A percentile compares a stretch with the other conserved stretches of the same genome.
These are phyloP conservation scores for Bombus confusus DNA, from an alignment of 1,140 invertebrate genomes.

Conservation along the genomic window DNA sequence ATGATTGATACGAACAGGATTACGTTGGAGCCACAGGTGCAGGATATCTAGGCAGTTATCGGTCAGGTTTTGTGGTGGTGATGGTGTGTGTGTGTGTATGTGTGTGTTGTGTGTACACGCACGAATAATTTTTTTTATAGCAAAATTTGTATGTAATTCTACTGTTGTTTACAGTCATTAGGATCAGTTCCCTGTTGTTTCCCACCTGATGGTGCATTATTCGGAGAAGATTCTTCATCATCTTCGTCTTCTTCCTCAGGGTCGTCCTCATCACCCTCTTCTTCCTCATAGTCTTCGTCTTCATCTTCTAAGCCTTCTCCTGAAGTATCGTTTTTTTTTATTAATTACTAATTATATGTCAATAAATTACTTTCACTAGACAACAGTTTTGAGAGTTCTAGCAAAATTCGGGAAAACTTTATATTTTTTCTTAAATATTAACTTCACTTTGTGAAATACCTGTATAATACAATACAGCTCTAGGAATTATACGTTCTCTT, in stretches of 20 bases:
- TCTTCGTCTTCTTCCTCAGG: slow-evolving; percentile 80
- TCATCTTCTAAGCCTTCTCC: slow-evolving; percentile 91
- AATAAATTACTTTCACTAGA: no score
- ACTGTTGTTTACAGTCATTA: slow-evolving; percentile 83
- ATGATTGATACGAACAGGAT: slow-evolving; percentile 62
- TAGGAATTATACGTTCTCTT: slow-evolving; percentile 94
- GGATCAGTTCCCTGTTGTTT: slow-evolving; percentile 66
- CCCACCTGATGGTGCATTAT: slow-evolving; percentile 67
- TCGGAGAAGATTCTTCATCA: slow-evolving; percentile 71
- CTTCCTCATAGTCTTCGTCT: slow-evolving; percentile 88
- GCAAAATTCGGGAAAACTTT: neutral
- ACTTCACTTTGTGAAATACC: slow-evolving; percentile 80
- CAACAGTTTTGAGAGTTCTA: neutral
- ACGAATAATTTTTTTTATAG: slow-evolving; percentile 59
- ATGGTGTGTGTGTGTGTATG: slow-evolving; percentile 46
- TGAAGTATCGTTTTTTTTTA: slow-evolving; percentile 59
- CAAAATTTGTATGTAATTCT: slow-evolving; percentile 66
- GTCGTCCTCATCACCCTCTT: slow-evolving; percentile 84
- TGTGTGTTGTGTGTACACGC: slow-evolving; percentile 58
- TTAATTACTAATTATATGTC: neutral
- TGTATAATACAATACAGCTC: slow-evolving; percentile 97
- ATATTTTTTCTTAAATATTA: neutral
- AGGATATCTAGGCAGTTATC: slow-evolving; percentile 70
- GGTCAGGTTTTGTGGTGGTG: slow-evolving; percentile 65
- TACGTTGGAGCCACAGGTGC: slow-evolving; percentile 63